A percentile compares a stretch with the other conserved stretches of the same genome.
These are phyloP conservation scores for Mionectes macconnelli DNA, from an alignment of 2,113 vertebrate genomes.

Conservation along the genomic window DNA sequence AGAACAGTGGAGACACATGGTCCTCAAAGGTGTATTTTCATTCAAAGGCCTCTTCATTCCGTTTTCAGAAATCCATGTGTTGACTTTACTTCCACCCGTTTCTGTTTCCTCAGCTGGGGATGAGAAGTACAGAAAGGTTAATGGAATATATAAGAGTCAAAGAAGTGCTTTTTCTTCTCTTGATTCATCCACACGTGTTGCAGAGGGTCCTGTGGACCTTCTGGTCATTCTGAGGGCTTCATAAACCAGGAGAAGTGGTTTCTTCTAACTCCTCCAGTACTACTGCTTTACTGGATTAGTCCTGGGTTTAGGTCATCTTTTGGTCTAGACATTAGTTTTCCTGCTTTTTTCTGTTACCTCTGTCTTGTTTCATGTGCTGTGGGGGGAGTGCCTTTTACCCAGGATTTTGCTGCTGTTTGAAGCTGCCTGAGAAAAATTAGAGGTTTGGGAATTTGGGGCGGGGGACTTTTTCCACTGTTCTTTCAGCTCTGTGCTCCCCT, in stretches of 20 bases:
- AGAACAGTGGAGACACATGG: neutral
- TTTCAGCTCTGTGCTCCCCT: neutral
- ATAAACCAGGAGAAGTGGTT: neutral
- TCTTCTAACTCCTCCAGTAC: neutral
- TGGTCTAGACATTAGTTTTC: neutral
- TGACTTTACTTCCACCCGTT: neutral
- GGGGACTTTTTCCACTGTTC: neutral
- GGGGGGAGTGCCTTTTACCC: neutral
- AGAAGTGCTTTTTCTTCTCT: neutral
- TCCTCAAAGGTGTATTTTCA: neutral
- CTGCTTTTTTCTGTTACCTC: neutral
- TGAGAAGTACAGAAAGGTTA: neutral
- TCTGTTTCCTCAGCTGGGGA: fast-evolving
- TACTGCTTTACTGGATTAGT: neutral
- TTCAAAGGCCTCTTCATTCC: neutral
- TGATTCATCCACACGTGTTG: neutral
- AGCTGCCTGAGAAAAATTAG: neutral
- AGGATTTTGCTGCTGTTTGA: neutral
- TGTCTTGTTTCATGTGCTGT: neutral
- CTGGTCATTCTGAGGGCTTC: neutral
- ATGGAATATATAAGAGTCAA: neutral
- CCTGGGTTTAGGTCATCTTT: neutral
- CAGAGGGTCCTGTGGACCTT: neutral
- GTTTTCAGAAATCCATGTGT: neutral
- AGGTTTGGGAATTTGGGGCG: neutral